Evolutionary conservation across 2,113 vertebrate genomes (phyloP).

Genomic region (Conger conger): DNA sequence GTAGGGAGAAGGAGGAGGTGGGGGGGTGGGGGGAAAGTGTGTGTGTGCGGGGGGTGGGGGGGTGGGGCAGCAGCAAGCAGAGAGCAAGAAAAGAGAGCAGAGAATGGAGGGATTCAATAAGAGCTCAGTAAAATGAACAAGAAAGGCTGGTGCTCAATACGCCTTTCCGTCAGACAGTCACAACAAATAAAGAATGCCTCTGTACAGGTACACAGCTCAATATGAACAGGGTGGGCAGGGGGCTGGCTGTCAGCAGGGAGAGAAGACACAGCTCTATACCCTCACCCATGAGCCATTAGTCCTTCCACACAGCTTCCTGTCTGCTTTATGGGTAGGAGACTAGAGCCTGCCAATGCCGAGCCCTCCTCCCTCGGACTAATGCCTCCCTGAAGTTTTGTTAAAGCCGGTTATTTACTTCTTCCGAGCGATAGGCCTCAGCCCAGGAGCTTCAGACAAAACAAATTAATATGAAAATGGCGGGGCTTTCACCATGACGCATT

Average conservation of each 20-base stretch:
- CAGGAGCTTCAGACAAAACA: conserved; percentile 36
- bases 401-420: conserved; percentile 78
- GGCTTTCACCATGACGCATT: conserved; percentile 54
- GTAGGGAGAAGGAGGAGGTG: conserved; percentile 2
- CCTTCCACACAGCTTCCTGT: conserved; percentile 46
- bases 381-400: conserved; percentile 78
- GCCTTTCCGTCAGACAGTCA: conserved; percentile 65
- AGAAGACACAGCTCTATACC: conserved; percentile 59
- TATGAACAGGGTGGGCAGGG: conserved; percentile 38
- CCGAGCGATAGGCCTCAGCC: conserved; percentile 34
- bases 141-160: conserved; percentile 62
- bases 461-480: conserved; percentile 63
- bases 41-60: conserved; percentile 24
- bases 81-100: conserved; percentile 5
- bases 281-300: conserved; percentile 63
- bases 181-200: conserved; percentile 66
- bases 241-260: conserved; percentile 58
- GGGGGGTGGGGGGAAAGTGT: conserved; percentile 20
- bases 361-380: conserved; percentile 64
- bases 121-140: conserved; percentile 63
- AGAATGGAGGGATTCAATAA: conserved; percentile 47
- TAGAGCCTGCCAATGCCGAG: conserved; percentile 47
- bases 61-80: conserved; percentile 14
- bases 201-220: conserved; percentile 48
- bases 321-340: conserved; percentile 46